phyloP scores from a whole-genome alignment of 2,113 vertebrate species.

The Podarcis muralis region DNA sequence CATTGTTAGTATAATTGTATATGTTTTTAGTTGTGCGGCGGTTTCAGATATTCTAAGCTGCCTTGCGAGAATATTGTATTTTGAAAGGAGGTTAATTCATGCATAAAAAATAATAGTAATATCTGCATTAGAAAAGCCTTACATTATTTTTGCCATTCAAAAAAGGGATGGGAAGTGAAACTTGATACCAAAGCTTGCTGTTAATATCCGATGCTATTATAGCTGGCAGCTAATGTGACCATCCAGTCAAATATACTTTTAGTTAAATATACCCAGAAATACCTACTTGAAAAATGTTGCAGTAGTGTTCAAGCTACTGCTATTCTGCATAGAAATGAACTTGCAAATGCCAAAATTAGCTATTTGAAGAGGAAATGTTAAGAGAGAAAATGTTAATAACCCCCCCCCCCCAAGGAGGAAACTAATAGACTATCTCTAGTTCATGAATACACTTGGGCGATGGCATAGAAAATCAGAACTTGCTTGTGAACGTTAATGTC shows the following conservation, averaged over 20 bases:
- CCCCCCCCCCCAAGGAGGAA: neutral
- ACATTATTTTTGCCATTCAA: neutral
- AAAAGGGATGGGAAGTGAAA: neutral
- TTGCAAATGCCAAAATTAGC: neutral
- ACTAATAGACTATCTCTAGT: neutral
- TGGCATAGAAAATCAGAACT: neutral
- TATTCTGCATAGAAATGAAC: neutral
- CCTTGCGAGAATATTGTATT: neutral
- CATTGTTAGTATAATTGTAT: neutral
- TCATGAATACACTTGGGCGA: neutral
- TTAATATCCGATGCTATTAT: neutral
- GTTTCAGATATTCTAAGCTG: too few species aligned
- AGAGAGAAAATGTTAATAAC: neutral
- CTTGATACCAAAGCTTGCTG: neutral
- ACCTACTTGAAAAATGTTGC: neutral
- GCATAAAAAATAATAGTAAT: too few species aligned
- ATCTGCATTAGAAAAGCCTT: neutral
- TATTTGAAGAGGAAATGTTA: neutral
- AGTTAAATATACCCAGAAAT: neutral
- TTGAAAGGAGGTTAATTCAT: too few species aligned
- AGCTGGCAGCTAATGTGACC: neutral
- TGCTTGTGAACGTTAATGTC: neutral
- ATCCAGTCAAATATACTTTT: neutral
- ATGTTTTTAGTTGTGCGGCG: neutral
- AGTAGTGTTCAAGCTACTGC: neutral